Evolutionary conservation across 1,140 invertebrate genomes (phyloP), one percentile per base, ranked within the genome.

Genomic region (Neodiprion virginianus): DNA sequence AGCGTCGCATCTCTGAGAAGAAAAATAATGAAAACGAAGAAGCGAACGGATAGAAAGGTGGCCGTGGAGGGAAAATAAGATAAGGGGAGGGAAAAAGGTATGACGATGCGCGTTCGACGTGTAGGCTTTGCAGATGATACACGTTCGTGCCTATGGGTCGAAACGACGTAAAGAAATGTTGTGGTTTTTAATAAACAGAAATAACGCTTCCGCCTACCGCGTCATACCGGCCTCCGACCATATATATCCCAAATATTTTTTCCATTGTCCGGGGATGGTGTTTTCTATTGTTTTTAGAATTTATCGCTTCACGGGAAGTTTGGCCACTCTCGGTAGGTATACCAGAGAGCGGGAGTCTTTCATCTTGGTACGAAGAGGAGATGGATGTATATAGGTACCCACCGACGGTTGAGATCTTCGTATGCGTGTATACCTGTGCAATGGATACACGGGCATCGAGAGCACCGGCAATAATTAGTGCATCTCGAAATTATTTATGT

Each of bases 201-300:
- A 81, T 77, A 69, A 67, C 77, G 76, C 77, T 84, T 84, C 81
- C 83, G 83, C 82, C 75, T 74, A 76, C 53, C 53, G 4, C 53
- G 4, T 12, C 53, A 61, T 12, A 61, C 5, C 53, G 11, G 53
- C 11, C 53, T 61, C 28, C 28, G 5, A 40, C 28, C 2, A 40
- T 40, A 40, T 40, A 40, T 40, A 40, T 77, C 75, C 76, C 72
- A 81, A 85, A 85, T 82, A 86, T 86, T 86, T 87, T 83, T 87
- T 86, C 85, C 86, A 87, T 87, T 87, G 84, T 86, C 84, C 86
- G 86, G 82, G 78, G 49, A 67, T 72, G 74, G 83, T 86, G 85
- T 86, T 86, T 86, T 81, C 84, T 86, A 87, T 87, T 87, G 85
- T 87, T 87, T 87, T 83, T 82, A 77, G 79, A 86, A 87, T 87